These are phyloP conservation scores for Ceriagrion tenellum DNA, from an alignment of 2,888 invertebrate species.

Conservation along the genomic window DNA sequence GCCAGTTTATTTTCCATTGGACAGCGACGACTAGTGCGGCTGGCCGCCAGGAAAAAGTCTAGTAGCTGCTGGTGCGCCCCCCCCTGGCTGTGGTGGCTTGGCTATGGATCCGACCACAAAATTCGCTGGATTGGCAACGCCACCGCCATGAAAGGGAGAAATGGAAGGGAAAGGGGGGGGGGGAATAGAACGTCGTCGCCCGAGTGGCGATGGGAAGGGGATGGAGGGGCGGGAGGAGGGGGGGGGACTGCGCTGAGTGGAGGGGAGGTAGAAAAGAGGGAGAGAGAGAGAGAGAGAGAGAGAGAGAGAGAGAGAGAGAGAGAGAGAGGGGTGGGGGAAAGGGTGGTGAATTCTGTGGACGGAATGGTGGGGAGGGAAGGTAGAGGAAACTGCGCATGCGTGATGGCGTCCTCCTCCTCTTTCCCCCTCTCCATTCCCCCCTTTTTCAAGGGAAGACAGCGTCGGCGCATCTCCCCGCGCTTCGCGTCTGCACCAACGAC, in stretches of 20 bases:
- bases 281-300: not conserved
- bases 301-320: not conserved
- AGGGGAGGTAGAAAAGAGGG: too few species aligned
- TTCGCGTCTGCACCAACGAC: not conserved
- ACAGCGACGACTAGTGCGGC: too few species aligned
- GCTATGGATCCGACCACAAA: not conserved
- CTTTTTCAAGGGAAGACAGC: not conserved
- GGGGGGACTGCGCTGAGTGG: not conserved
- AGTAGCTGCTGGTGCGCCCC: too few species aligned
- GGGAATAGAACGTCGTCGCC: not conserved
- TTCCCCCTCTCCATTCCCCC: not conserved
- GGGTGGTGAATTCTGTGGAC: not conserved
- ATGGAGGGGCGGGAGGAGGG: not conserved
- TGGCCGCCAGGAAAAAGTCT: too few species aligned
- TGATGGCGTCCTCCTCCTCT: not conserved
- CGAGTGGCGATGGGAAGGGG: not conserved
- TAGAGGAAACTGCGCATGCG: not conserved
- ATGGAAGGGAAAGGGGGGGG: not conserved
- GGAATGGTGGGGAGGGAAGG: not conserved
- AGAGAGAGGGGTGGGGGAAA: not conserved
- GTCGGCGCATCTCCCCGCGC: not conserved
- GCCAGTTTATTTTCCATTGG: not conserved
- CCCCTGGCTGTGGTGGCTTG: too few species aligned
- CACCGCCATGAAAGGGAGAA: not conserved
- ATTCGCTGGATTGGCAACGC: not conserved